Conservation (phyloP, 2,797 vertebrate species). For the Channa striata region DNA sequence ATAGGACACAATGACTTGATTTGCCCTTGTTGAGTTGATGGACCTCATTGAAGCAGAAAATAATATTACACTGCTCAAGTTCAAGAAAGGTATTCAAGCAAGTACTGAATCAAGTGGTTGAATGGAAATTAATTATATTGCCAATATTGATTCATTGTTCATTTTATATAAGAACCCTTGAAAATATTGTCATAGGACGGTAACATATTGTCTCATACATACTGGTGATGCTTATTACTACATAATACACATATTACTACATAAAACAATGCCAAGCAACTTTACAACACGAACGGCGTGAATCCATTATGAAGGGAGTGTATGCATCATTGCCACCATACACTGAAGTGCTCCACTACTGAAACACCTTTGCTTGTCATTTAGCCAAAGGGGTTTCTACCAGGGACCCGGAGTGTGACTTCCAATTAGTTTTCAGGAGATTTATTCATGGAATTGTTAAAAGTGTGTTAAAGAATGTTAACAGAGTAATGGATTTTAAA, state of each 20-base stretch:
- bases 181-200: not conserved
- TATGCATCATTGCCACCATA: constrained; percentile 55
- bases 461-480: constrained; percentile 68
- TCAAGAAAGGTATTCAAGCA: constrained; percentile 47
- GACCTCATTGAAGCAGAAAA: constrained; percentile 75
- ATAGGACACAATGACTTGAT: constrained; percentile 69
- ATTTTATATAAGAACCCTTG: too few species aligned
- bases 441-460: constrained; percentile 73
- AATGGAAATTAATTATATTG: constrained; percentile 59
- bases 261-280: constrained; percentile 31
- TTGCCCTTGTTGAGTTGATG: constrained; percentile 44
- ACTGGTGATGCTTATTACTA: not conserved
- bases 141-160: too few species aligned
- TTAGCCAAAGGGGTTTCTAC: constrained; percentile 63
- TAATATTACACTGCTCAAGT: constrained; percentile 58
- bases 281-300: constrained; percentile 27
- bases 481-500: constrained; percentile 68
- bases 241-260: constrained; percentile 35
- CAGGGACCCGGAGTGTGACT: constrained; percentile 67
- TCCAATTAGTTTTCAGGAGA: constrained; percentile 77
- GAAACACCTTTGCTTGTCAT: constrained; percentile 70
- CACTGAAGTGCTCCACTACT: constrained; percentile 46
- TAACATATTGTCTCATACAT: constrained; percentile 15
- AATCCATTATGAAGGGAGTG: constrained; percentile 43
- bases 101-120: constrained; percentile 53